Evolutionary conservation across 2,888 invertebrate genomes (phyloP).

Genomic region (Eulithis testata): DNA sequence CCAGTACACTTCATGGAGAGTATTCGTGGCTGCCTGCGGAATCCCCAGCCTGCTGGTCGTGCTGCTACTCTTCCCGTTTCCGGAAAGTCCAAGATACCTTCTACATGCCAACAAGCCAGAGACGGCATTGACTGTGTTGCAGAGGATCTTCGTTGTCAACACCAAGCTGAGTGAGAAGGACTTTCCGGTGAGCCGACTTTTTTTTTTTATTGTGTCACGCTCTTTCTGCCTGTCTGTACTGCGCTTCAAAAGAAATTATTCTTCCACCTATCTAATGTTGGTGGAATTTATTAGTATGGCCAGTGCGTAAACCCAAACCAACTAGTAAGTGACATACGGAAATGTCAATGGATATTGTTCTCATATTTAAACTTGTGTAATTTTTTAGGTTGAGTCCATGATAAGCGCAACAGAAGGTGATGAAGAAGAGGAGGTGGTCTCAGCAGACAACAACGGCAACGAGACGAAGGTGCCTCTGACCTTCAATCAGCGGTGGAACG

Average conservation of each 20-base stretch:
- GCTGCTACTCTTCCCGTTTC: conserved; percentile 78
- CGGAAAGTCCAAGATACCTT: conserved; percentile 84
- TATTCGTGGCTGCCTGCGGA: conserved; percentile 86
- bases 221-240: too few species aligned
- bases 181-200: conserved; percentile 76
- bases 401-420: conserved; percentile 73
- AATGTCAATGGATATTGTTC: not conserved
- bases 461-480: conserved; percentile 74
- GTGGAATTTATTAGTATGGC: too few species aligned
- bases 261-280: too few species aligned
- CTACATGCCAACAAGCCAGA: conserved; percentile 79
- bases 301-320: too few species aligned
- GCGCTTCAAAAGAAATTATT: too few species aligned
- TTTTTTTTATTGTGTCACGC: too few species aligned
- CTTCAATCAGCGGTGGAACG: conserved; percentile 73
- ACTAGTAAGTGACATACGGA: too few species aligned
- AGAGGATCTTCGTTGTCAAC: conserved; percentile 82
- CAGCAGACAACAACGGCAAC: conserved; percentile 76
- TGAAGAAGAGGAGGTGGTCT: conserved; percentile 73
- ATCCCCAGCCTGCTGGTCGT: conserved; percentile 82
- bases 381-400: conserved; percentile 74
- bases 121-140: conserved; percentile 79
- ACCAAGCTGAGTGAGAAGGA: conserved; percentile 76
- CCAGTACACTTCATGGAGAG: conserved; percentile 86
- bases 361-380: not conserved